phyloP scores from a whole-genome alignment of 1,140 invertebrate species.

The Drosophila tropicalis region DNA sequence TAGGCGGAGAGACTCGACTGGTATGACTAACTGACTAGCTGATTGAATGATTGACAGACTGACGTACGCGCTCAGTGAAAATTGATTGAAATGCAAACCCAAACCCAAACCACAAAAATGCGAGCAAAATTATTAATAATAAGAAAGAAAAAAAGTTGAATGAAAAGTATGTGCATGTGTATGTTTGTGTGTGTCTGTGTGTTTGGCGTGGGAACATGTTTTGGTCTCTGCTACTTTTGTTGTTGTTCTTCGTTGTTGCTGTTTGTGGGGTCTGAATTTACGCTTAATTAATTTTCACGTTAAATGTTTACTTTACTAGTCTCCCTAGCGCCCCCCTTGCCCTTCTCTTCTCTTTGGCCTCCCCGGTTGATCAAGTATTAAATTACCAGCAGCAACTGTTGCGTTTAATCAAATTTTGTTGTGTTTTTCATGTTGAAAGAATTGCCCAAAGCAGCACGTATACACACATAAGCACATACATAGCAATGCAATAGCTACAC shows the following conservation, averaged over 20 bases:
- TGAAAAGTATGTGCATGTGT: constrained; percentile 38
- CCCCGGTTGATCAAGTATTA: constrained; percentile 48
- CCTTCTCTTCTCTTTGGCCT: not conserved
- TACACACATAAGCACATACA: no score
- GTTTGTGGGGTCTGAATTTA: constrained; percentile 64
- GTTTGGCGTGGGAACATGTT: constrained; percentile 69
- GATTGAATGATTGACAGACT: constrained; percentile 26
- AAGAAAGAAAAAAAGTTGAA: constrained; percentile 52
- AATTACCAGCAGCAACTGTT: constrained; percentile 69
- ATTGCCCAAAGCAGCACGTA: constrained; percentile 30
- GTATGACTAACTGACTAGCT: constrained; percentile 41
- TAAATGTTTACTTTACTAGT: constrained; percentile 65
- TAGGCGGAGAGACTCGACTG: constrained; percentile 44
- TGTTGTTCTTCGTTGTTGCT: not conserved
- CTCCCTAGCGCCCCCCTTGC: constrained; percentile 3
- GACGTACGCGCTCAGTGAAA: constrained; percentile 10
- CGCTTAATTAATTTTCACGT: constrained; percentile 71
- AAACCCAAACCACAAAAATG: constrained; percentile 62
- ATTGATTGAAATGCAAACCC: constrained; percentile 69
- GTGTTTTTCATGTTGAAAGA: constrained; percentile 45
- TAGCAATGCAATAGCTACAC: no score
- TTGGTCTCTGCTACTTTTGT: constrained; percentile 17
- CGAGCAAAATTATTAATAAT: constrained; percentile 28
- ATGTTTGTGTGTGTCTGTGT: constrained; percentile 22
- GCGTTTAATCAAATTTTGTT: constrained; percentile 70